Conservation (phyloP, 2,888 invertebrate genomes). For the Athalia rosae region DNA sequence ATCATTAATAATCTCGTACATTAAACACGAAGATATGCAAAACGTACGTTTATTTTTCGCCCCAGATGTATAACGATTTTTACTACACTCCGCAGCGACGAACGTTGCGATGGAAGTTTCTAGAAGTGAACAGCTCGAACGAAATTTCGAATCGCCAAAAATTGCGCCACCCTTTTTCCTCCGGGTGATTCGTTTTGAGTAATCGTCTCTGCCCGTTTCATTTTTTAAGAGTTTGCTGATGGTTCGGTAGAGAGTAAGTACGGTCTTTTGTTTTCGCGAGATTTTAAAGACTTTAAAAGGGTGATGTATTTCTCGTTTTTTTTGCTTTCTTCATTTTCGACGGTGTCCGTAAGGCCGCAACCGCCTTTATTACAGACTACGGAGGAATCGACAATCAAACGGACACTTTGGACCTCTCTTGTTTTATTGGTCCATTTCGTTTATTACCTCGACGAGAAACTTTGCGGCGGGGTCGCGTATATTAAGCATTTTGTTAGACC, state of each 20-base stretch:
- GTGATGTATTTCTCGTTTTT: background rate
- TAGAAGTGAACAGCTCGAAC: background rate
- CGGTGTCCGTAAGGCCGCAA: constrained; percentile 28
- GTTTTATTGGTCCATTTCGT: constrained; percentile 63
- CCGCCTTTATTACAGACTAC: constrained; percentile 67
- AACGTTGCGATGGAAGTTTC: too few species aligned
- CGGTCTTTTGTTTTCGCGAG: constrained; percentile 40
- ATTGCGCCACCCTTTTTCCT: background rate
- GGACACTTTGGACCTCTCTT: constrained; percentile 59
- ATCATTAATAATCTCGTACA: background rate
- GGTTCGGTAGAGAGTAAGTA: constrained; percentile 28
- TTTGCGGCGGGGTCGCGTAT: constrained; percentile 27
- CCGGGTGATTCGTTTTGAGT: constrained; percentile 21
- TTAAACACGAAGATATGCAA: constrained; percentile 35
- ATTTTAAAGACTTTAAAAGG: constrained; percentile 32
- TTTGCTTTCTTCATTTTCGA: background rate
- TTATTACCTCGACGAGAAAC: constrained; percentile 49
- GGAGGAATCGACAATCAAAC: constrained; percentile 63
- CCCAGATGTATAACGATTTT: background rate
- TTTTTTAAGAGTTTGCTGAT: background rate
- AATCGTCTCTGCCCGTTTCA: constrained; percentile 13
- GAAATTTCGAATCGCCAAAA: background rate
- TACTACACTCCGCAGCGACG: background rate
- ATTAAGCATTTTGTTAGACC: constrained; percentile 40
- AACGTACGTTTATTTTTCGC: constrained; percentile 8